Evolutionary conservation across 2,888 invertebrate species (phyloP).

Genomic region (Brachyptera risi): DNA sequence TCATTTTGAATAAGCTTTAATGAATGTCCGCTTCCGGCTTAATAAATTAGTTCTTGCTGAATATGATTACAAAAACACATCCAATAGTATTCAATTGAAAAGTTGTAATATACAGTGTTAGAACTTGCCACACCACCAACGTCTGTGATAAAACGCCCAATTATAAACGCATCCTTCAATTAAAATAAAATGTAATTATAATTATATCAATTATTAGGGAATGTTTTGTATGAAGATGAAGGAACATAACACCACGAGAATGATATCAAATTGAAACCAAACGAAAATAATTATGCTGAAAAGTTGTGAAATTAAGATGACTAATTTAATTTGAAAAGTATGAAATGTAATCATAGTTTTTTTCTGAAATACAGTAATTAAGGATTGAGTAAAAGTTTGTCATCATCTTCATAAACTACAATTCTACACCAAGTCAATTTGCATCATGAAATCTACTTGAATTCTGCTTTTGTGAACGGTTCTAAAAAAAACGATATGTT

Average conservation of each 20-base stretch:
- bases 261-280: too few relatives aligned
- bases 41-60: not conserved
- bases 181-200: not conserved
- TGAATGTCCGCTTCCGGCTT: constrained; percentile 4
- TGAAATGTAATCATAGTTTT: too few relatives aligned
- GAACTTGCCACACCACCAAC: constrained; percentile 2
- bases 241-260: too few relatives aligned
- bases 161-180: not conserved
- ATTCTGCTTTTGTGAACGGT: too few relatives aligned
- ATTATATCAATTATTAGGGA: not conserved
- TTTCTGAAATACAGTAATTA: too few relatives aligned
- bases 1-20: not conserved
- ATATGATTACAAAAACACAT: not conserved
- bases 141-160: constrained; percentile 16
- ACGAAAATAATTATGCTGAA: too few relatives aligned
- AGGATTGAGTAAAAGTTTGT: too few relatives aligned
- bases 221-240: not conserved
- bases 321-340: too few relatives aligned
- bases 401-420: too few relatives aligned
- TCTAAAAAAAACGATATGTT: too few relatives aligned
- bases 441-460: too few relatives aligned
- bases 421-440: not conserved
- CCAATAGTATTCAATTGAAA: not conserved
- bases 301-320: too few relatives aligned
- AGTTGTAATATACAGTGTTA: not conserved